Conservation (phyloP, 2,888 invertebrate genomes). For the Chesias legatella region DNA sequence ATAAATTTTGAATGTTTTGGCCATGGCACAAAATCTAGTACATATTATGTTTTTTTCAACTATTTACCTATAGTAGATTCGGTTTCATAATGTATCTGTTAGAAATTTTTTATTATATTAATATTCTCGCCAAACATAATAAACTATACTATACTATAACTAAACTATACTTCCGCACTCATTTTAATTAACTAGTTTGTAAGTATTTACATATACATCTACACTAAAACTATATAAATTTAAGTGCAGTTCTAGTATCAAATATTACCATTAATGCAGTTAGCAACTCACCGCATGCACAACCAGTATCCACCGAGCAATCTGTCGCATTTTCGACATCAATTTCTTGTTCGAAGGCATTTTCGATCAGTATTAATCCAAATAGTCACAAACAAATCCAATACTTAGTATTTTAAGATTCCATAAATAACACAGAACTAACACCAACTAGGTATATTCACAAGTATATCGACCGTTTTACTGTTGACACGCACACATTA, state of each 20-base stretch:
- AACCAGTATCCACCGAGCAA: constrained; percentile 70
- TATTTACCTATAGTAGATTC: too few relatives aligned
- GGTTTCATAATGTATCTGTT: too few relatives aligned
- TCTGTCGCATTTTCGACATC: constrained; percentile 69
- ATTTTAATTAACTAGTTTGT: too few relatives aligned
- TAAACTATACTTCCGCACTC: too few relatives aligned
- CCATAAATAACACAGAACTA: constrained; percentile 70
- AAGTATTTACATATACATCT: too few relatives aligned
- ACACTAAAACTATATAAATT: background rate
- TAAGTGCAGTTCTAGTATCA: constrained; percentile 10
- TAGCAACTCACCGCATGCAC: constrained; percentile 71
- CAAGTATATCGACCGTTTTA: constrained; percentile 68
- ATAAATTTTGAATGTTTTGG: too few relatives aligned
- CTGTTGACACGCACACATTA: constrained; percentile 72
- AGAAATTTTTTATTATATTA: too few relatives aligned
- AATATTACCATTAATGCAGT: constrained; percentile 18
- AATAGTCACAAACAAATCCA: constrained; percentile 44
- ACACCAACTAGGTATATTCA: constrained; percentile 51
- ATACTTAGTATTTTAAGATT: constrained; percentile 56
- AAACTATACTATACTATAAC: too few relatives aligned
- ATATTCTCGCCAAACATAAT: too few relatives aligned
- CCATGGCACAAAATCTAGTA: too few relatives aligned
- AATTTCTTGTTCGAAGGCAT: constrained; percentile 76
- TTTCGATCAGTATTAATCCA: constrained; percentile 46
- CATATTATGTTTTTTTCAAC: too few relatives aligned